Evolutionary conservation across 2,797 vertebrate genomes (phyloP).

Genomic region (Chrosomus eos): DNA sequence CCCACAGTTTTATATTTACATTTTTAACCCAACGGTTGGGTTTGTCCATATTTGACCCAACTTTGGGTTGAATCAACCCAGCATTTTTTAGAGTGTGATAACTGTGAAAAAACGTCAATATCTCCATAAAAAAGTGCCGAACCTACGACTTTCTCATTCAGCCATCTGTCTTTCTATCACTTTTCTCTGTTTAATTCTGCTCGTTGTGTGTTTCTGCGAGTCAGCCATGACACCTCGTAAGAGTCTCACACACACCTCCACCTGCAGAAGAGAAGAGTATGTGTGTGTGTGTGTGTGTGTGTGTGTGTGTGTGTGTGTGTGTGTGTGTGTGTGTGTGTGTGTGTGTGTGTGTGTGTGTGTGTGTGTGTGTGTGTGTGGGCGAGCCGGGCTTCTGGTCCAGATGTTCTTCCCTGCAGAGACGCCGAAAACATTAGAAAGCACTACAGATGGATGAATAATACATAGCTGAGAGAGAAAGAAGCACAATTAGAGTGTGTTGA

Average conservation of each 20-base stretch:
- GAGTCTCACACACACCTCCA: conserved; percentile 56
- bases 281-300: conserved; percentile 18
- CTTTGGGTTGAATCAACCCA: no score
- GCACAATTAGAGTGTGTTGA: conserved; percentile 37
- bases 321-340: conserved; percentile 37
- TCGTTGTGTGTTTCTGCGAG: neutral
- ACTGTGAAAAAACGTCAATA: neutral
- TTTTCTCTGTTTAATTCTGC: conserved; percentile 3
- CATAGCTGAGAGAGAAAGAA: conserved; percentile 51
- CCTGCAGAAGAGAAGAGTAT: conserved; percentile 46
- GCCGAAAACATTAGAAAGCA: conserved; percentile 56
- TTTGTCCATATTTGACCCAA: no score
- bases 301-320: conserved; percentile 21
- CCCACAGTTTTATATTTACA: no score
- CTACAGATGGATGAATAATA: conserved; percentile 61
- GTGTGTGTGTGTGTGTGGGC: conserved; percentile 27
- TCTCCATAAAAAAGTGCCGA: neutral
- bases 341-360: conserved; percentile 32
- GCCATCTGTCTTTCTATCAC: neutral
- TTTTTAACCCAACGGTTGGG: no score
- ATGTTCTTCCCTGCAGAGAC: conserved; percentile 56
- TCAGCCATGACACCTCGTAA: conserved; percentile 33
- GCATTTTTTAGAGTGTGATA: no score
- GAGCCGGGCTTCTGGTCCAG: conserved; percentile 49
- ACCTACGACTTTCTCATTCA: neutral